Conservation (phyloP, 2,797 vertebrate genomes). For the Sylvilagus floridanus region DNA sequence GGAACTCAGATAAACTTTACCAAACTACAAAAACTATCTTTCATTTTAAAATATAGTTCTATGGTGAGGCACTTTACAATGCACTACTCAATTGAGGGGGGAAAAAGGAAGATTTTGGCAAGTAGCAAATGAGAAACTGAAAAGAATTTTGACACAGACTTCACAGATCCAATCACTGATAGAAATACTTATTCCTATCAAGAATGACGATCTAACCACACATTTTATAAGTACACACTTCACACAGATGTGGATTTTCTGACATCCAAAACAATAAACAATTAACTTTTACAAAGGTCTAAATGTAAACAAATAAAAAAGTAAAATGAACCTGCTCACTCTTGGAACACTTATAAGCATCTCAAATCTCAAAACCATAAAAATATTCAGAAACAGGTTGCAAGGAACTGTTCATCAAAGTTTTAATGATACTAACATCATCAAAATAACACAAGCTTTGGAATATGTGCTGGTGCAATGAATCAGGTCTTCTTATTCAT, state of each 20-base stretch:
- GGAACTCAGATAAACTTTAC: constrained; percentile 76
- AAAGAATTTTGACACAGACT: not conserved
- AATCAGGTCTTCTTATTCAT: not conserved
- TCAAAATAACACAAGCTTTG: constrained; percentile 14
- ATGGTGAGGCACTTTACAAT: constrained; percentile 69
- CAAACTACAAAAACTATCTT: constrained; percentile 66
- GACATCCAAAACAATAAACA: constrained; percentile 22
- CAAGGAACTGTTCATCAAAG: not conserved
- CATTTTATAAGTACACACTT: not conserved
- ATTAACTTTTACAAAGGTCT: not conserved
- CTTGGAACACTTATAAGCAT: not conserved
- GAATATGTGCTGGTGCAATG: not conserved
- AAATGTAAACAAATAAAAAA: constrained; percentile 1
- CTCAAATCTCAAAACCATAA: not conserved
- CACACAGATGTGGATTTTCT: not conserved
- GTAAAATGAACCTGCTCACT: not conserved
- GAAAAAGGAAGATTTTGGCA: constrained; percentile 27
- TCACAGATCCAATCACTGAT: not conserved
- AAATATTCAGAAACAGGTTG: not conserved
- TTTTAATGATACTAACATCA: not conserved
- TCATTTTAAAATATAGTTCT: constrained; percentile 39
- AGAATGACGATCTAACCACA: not conserved
- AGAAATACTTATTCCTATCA: not conserved
- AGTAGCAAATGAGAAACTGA: not conserved
- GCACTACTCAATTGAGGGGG: constrained; percentile 50